phyloP scores from a whole-genome alignment of 2,797 vertebrate species.

The Acrocephalus scirpaceus region DNA sequence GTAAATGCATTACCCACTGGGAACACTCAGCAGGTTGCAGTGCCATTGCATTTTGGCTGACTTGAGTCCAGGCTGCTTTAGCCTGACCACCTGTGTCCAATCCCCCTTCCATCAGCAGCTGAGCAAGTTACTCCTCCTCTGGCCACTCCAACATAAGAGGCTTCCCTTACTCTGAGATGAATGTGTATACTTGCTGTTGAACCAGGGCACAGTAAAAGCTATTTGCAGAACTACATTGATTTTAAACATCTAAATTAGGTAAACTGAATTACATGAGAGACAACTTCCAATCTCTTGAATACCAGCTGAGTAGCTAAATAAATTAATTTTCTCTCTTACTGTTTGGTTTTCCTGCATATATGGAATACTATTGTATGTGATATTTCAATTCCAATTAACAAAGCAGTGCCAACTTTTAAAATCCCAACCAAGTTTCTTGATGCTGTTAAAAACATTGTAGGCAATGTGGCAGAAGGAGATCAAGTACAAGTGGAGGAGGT shows the following conservation, averaged over 20 bases:
- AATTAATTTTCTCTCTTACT: neutral
- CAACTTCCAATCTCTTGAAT: neutral
- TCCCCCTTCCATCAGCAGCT: neutral
- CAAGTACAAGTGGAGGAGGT: neutral
- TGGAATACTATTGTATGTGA: neutral
- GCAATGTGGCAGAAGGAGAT: neutral
- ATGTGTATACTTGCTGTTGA: neutral
- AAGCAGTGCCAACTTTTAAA: neutral
- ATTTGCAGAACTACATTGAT: neutral
- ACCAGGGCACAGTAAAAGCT: neutral
- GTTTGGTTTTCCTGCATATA: neutral
- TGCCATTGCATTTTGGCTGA: neutral
- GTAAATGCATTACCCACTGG: neutral
- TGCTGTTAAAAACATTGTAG: neutral
- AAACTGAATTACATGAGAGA: neutral
- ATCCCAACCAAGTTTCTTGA: neutral
- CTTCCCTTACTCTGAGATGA: neutral
- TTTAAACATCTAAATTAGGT: neutral
- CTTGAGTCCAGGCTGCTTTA: neutral
- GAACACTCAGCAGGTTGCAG: neutral
- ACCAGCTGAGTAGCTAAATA: neutral
- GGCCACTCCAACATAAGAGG: neutral
- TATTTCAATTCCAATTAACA: neutral
- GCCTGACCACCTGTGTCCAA: too few relatives aligned
- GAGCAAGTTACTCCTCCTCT: neutral